Percentiles rank a stretch among this genome's conserved stretches.
These are phyloP conservation scores for Bhutanitis thaidina DNA, from an alignment of 2,888 invertebrate genomes.

Conservation along the genomic window DNA sequence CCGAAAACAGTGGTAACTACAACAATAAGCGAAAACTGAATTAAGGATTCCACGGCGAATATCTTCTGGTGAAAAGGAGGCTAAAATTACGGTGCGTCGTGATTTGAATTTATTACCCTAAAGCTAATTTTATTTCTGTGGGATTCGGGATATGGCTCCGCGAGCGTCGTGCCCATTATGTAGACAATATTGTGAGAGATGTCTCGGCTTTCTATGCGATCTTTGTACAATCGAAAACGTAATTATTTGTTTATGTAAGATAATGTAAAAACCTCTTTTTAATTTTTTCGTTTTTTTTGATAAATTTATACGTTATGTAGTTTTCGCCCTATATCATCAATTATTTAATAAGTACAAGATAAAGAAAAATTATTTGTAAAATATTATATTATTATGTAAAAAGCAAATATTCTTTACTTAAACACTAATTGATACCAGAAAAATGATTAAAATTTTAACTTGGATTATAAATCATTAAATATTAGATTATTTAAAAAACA, in stretches of 20 bases:
- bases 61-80: conserved; percentile 67
- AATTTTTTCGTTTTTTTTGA: too few relatives aligned
- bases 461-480: too few relatives aligned
- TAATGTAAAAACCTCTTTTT: neutral
- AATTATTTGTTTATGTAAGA: conserved; percentile 32
- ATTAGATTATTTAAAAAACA: too few relatives aligned
- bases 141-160: conserved; percentile 44
- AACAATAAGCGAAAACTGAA: conserved; percentile 69
- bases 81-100: conserved; percentile 67
- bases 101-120: conserved; percentile 76
- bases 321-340: too few relatives aligned
- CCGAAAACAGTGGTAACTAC: conserved; percentile 52
- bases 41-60: conserved; percentile 69
- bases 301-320: too few relatives aligned
- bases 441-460: too few relatives aligned
- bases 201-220: conserved; percentile 39
- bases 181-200: conserved; percentile 59
- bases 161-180: conserved; percentile 48
- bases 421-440: too few relatives aligned
- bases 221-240: conserved; percentile 53
- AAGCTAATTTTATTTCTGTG: conserved; percentile 72
- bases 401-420: too few relatives aligned
- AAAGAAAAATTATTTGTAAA: too few relatives aligned
- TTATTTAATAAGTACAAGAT: too few relatives aligned
- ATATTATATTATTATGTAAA: too few relatives aligned